A percentile compares a stretch with the other conserved stretches of the same genome.
These are phyloP conservation scores for Pantherophis vulpinus DNA, from an alignment of 2,797 vertebrate species.

Conservation along the genomic window DNA sequence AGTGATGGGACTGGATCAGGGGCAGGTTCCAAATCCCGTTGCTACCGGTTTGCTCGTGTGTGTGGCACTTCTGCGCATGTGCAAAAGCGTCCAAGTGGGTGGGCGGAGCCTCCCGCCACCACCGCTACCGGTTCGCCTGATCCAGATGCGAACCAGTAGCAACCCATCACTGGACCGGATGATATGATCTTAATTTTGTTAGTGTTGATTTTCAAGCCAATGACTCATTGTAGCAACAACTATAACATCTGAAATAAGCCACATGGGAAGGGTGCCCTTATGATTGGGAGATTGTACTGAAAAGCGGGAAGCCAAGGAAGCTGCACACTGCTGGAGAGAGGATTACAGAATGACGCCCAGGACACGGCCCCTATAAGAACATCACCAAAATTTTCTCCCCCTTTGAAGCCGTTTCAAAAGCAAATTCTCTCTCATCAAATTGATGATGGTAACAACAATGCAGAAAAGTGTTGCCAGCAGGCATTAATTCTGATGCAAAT, in stretches of 20 bases:
- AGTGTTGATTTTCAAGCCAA: neutral
- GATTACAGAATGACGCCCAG: neutral
- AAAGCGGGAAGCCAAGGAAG: neutral
- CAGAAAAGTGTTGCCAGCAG: neutral
- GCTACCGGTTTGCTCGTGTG: no score
- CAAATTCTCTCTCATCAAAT: neutral
- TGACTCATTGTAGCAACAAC: neutral
- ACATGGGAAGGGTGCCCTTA: neutral
- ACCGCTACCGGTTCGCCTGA: no score
- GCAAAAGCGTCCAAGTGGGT: no score
- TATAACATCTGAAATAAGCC: neutral
- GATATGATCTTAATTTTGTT: neutral
- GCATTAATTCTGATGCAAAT: neutral
- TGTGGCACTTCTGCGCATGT: no score
- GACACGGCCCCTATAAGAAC: neutral
- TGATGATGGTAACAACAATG: neutral
- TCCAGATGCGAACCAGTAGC: no score
- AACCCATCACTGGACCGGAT: neutral
- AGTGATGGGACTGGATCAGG: neutral
- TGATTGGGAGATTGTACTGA: neutral
- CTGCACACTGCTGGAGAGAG: neutral
- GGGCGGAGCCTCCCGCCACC: no score
- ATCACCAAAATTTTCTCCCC: neutral
- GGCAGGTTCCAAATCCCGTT: no score
- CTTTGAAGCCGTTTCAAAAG: neutral